Conservation (phyloP, 2,888 invertebrate genomes). For the Drosophila maculinotata region DNA sequence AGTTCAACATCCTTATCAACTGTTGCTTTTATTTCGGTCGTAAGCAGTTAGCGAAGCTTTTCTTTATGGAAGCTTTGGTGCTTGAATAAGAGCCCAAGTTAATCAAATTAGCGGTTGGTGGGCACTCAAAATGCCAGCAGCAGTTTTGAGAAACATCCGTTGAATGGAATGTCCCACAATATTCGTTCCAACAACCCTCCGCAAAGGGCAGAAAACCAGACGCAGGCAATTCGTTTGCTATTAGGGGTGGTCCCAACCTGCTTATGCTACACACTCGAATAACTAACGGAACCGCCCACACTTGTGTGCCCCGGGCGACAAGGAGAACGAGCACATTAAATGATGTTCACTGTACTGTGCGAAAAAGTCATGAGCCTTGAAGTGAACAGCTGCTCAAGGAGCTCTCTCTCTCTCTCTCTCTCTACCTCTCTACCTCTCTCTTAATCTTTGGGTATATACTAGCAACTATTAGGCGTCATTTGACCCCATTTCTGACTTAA, state of each 20-base stretch:
- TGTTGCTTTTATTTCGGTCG: slow-evolving; percentile 27
- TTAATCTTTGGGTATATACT: not conserved
- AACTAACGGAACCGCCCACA: slow-evolving; percentile 11
- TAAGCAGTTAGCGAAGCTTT: slow-evolving; percentile 17
- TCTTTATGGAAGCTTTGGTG: slow-evolving; percentile 17
- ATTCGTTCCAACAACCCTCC: slow-evolving; percentile 15
- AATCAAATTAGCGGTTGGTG: slow-evolving; percentile 60
- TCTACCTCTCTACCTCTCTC: not conserved
- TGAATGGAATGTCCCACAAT: slow-evolving; percentile 36
- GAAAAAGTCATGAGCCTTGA: slow-evolving; percentile 51
- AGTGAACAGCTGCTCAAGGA: slow-evolving; percentile 39
- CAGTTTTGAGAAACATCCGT: slow-evolving; percentile 28
- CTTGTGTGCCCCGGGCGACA: slow-evolving; percentile 34
- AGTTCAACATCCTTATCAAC: slow-evolving; percentile 1
- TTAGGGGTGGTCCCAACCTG: slow-evolving; percentile 52
- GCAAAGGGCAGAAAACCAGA: slow-evolving; percentile 13
- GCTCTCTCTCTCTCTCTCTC: not conserved
- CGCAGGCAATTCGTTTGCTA: slow-evolving; percentile 56
- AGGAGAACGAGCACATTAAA: slow-evolving; percentile 37
- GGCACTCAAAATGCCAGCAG: slow-evolving; percentile 48
- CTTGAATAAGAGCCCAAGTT: slow-evolving; percentile 43
- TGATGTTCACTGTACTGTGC: slow-evolving; percentile 52
- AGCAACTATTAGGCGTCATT: slow-evolving; percentile 47
- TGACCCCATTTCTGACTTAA: slow-evolving; percentile 52
- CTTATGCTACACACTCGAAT: slow-evolving; percentile 1